phyloP scores from a whole-genome alignment of 2,113 vertebrate genomes.

The Ceyx margarethae region DNA sequence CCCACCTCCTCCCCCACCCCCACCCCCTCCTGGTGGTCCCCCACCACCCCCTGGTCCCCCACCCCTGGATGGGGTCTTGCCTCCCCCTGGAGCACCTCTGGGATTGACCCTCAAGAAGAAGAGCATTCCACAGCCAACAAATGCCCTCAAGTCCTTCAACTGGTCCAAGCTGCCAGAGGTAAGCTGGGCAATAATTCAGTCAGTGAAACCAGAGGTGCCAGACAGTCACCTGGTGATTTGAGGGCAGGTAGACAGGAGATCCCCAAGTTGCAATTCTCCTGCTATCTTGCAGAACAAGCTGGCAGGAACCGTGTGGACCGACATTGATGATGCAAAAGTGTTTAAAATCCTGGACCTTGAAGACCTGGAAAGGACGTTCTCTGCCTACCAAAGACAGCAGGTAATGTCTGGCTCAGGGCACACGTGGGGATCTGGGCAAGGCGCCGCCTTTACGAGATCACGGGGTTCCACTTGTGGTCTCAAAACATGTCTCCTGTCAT shows the following conservation, averaged over 20 bases:
- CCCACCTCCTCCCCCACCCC: constrained; percentile 79
- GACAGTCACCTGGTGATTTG: fast-evolving
- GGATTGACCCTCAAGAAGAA: constrained; percentile 87
- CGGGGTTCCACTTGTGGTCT: background rate
- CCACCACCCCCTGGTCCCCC: constrained; percentile 85
- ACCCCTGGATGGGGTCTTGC: constrained; percentile 79
- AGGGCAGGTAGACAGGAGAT: background rate
- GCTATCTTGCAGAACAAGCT: constrained; percentile 88
- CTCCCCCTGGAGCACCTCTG: constrained; percentile 86
- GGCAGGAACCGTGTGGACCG: constrained; percentile 91
- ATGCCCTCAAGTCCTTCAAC: constrained; percentile 98
- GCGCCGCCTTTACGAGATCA: fast-evolving
- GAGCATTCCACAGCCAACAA: constrained; percentile 90
- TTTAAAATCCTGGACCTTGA: constrained; percentile 93
- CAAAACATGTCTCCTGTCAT: background rate
- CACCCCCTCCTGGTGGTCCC: constrained; percentile 84
- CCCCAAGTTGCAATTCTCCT: background rate
- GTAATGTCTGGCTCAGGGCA: constrained; percentile 61
- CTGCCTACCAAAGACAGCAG: constrained; percentile 99
- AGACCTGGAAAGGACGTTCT: constrained; percentile 96
- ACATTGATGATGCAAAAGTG: constrained; percentile 90
- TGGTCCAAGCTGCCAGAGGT: constrained; percentile 97
- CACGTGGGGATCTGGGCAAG: background rate
- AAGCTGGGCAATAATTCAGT: background rate
- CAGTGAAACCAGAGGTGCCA: background rate